Base-by-base conservation (phyloP, 2,888 invertebrate species). In the Sicus ferrugineus region DNA sequence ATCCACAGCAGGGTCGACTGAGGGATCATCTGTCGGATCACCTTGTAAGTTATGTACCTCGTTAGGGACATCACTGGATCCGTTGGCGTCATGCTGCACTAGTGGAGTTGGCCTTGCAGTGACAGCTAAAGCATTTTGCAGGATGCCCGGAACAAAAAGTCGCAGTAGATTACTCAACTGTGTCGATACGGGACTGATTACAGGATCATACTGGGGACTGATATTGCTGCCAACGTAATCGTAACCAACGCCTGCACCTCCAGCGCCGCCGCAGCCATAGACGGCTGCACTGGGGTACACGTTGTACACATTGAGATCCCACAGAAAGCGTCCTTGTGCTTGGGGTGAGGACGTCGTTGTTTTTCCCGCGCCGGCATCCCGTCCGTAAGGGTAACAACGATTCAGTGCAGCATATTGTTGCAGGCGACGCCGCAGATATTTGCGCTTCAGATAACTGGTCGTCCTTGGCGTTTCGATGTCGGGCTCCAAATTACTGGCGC, bases 301-400 rank as follows among this genome's bases (percentile, higher is more conserved):
- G 70, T 84, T 83, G 68, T 82, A 81, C 11, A 84, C 80, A 74
- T 84, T 84, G 9, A 84, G 30, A 67, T 84, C 84, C 77, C 83
- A 84, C 1, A 84, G 71, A 21, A 84, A 80, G 23, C 84, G 80
- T 7, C 85, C 84, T 70, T 84, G 80, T 9, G 79, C 82, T 2
- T 67, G 74, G 3, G 74, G 72, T n/a, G 75, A 63, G 16, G 73
- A 76, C 69, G 72, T 79, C 56, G 61, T 70, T 16, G 28, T 54
- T 14, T 26, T 23, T 19, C 11, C 68, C 74, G 2, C 66, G 19
- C 16, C 50, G 30, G 73, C 79, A 72, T 77, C 76, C 2, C 80
- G 77, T 0, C 80, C 81, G 61, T 77, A 82, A 0, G 77, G 79
- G 0, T 54, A 67, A 34, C 81, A 82, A 0, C 77, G 81, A 62